A percentile compares a stretch with the other conserved stretches of the same genome.
Evolutionary conservation across 1,140 invertebrate genomes (phyloP).

Genomic region (Drosophila nikananu): DNA sequence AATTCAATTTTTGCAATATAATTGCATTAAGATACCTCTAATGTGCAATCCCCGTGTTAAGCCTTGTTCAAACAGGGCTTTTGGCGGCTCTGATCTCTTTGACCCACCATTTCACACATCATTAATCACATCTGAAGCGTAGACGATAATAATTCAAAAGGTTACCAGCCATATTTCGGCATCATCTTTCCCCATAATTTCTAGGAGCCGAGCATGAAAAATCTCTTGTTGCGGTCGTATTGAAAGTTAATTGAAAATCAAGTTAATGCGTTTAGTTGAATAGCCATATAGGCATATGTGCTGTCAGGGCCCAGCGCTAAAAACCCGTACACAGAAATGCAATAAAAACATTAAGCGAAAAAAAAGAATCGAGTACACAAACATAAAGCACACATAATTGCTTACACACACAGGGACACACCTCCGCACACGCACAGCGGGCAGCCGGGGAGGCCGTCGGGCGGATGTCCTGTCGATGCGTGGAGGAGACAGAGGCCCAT

Average conservation of each 20-base stretch:
- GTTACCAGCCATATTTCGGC: constrained; percentile 16
- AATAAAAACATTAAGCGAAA: constrained; percentile 71
- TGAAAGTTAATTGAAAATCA: constrained; percentile 83
- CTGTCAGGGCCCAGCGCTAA: constrained; percentile 49
- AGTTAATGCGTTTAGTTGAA: constrained; percentile 83
- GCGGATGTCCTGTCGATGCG: constrained; percentile 46
- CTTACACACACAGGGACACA: constrained; percentile 38
- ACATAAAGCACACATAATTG: constrained; percentile 65
- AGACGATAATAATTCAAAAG: constrained; percentile 23
- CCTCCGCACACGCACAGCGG: constrained; percentile 41
- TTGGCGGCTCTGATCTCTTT: constrained; percentile 2
- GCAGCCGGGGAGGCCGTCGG: constrained; percentile 5
- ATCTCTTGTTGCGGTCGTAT: constrained; percentile 61
- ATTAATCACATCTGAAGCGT: constrained; percentile 24
- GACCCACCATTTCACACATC: constrained; percentile 28
- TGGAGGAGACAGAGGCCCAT: constrained; percentile 56
- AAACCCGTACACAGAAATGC: constrained; percentile 72
- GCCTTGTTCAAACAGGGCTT: background rate
- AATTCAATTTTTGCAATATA: background rate
- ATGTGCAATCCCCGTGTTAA: background rate
- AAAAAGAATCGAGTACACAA: constrained; percentile 49
- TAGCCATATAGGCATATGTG: constrained; percentile 64
- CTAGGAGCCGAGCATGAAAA: constrained; percentile 57
- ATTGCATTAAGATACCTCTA: no score
- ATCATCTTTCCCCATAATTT: constrained; percentile 35